phyloP scores from a whole-genome alignment of 1,140 invertebrate species.

The Pseudomyrmex dendroicus region DNA sequence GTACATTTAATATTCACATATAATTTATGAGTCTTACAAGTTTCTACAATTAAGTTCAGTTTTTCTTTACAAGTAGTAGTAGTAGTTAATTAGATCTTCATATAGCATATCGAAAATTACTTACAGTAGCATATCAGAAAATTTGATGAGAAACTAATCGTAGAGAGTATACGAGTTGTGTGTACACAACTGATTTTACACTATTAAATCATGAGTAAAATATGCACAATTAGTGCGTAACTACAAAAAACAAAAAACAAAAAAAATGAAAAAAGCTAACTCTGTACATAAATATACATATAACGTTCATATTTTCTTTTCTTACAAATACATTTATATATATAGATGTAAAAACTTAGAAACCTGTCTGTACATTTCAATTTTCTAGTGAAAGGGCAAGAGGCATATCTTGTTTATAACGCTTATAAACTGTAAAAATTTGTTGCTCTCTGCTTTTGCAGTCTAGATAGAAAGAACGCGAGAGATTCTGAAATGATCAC shows the following conservation, averaged over 20 bases:
- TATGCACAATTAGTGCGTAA: too few species aligned
- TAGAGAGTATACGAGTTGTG: not conserved
- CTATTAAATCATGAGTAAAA: slow-evolving; percentile 16
- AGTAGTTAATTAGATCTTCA: too few species aligned
- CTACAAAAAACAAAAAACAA: slow-evolving; percentile 32
- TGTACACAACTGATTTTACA: slow-evolving; percentile 16
- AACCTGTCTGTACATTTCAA: slow-evolving; percentile 30
- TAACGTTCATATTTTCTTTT: slow-evolving; percentile 7
- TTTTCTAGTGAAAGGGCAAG: slow-evolving; percentile 15
- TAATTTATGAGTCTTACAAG: too few species aligned
- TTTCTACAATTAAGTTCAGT: too few species aligned
- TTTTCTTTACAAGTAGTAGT: too few species aligned
- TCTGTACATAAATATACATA: slow-evolving; percentile 11
- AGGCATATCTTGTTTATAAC: not conserved
- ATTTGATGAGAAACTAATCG: too few species aligned
- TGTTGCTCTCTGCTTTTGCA: not conserved
- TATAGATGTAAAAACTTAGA: slow-evolving; percentile 63
- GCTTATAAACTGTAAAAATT: slow-evolving; percentile 22
- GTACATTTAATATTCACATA: too few species aligned
- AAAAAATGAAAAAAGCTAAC: slow-evolving; percentile 11
- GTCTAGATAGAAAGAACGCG: not conserved
- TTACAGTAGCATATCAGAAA: too few species aligned
- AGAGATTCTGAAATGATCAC: slow-evolving; percentile 27
- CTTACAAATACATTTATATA: slow-evolving; percentile 35
- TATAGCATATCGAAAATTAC: too few species aligned